phyloP scores from a whole-genome alignment of 2,113 vertebrate species.

The Otocyon megalotis region DNA sequence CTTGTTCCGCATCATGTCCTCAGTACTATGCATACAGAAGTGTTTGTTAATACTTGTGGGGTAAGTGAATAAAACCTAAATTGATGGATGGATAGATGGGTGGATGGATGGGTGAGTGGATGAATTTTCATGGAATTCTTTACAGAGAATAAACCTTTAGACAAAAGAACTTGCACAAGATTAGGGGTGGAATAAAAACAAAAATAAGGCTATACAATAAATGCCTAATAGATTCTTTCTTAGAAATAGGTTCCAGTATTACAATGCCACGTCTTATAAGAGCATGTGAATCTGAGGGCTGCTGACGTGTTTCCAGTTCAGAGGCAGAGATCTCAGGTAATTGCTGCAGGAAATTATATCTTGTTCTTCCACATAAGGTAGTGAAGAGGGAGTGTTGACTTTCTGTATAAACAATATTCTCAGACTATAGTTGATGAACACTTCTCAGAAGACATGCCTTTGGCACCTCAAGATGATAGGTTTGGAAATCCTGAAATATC shows the following conservation, averaged over 20 bases:
- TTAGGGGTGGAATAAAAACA: not conserved
- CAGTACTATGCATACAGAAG: not conserved
- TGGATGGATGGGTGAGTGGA: not conserved
- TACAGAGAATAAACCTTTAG: not conserved
- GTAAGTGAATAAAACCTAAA: not conserved
- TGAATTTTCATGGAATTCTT: not conserved
- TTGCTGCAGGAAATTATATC: not conserved
- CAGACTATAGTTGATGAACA: not conserved
- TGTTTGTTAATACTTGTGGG: not conserved
- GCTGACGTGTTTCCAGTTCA: not conserved
- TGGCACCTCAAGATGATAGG: constrained; percentile 20
- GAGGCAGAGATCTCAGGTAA: not conserved
- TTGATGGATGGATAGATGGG: not conserved
- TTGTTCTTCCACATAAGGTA: not conserved
- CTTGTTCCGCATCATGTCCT: accelerated
- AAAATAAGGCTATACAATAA: not conserved
- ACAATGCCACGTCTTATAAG: not conserved
- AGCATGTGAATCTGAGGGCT: not conserved
- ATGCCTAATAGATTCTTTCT: not conserved
- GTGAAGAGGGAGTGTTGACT: not conserved
- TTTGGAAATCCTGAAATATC: constrained; percentile 43
- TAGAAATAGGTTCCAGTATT: not conserved
- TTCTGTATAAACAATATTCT: constrained; percentile 10
- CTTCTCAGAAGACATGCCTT: not conserved
- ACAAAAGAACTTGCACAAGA: not conserved